Evolutionary conservation across 1,140 invertebrate species (phyloP), one percentile per base, ranked within the genome.

Genomic region (Charaxes varanes): DNA sequence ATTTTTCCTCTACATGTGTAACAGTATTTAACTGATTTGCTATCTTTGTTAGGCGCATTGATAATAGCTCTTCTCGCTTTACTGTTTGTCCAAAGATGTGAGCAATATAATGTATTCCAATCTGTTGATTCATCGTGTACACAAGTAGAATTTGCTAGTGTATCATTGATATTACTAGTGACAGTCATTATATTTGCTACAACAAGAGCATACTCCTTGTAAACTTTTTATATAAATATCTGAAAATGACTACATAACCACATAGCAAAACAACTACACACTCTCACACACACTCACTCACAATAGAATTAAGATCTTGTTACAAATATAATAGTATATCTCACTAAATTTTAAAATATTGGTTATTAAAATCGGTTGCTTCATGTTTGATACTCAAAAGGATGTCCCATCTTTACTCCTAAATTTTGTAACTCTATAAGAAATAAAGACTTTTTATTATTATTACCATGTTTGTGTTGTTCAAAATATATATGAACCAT

Each of bases 1-100:
- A 78, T 74, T 57, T 83, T 80, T 14, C 70, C 76, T 48, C 61
- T 70, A 53, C 79, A 83, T 7, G 68, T 69, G 13, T 73, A 68
- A 37, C 79, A 80, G 49, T 76, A 66, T 43, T 66, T 73, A 27
- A 69, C 63, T 10, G 42, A 40, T 53, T 53, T 65, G 27, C 52
- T 61, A 32, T 79, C 48, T 30, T 38, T 53, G 41, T 33, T 31
- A 18, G 62, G 57, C 24, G 55, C 43, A 45, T 58, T 67, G 17
- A 78, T 40, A 11, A 72, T 59, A 26, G 58, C 48, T 53, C 54
- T 64, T 54, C 73, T 59, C 41, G 70, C 47, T 35, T 60, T 42
- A 30, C 65, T 79, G 28, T 79, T 66, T 17, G 53, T 50, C 78
- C 73, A 77, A 35, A 78, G 57, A 53, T 77, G 65, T 11, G 78